phyloP scores from a whole-genome alignment of 2,797 vertebrate genomes.

The Sardinella longiceps region DNA sequence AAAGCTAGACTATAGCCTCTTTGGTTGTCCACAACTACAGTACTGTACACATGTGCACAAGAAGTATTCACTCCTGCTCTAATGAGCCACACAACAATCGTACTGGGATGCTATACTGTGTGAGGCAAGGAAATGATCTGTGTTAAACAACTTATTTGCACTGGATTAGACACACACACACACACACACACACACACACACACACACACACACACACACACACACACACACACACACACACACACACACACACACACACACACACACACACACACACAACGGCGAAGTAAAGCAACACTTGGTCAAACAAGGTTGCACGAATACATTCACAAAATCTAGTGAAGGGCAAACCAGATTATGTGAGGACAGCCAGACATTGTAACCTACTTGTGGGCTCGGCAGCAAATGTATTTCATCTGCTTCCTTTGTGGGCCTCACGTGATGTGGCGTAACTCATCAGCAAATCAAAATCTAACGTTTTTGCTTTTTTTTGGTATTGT shows the following conservation, averaged over 20 bases:
- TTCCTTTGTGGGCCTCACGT: constrained; percentile 18
- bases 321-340: background rate
- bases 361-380: background rate
- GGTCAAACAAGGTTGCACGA: background rate
- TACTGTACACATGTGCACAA: background rate
- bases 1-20: background rate
- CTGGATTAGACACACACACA: background rate
- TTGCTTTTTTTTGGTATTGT: constrained; percentile 51
- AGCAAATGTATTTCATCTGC: background rate
- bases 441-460: constrained; percentile 13
- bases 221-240: background rate
- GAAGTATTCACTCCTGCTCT: background rate
- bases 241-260: background rate
- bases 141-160: too few relatives aligned
- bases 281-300: background rate
- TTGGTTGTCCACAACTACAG: too few relatives aligned
- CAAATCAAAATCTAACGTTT: constrained; percentile 44
- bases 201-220: background rate
- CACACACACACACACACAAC: background rate
- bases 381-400: constrained; percentile 29
- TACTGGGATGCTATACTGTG: too few relatives aligned
- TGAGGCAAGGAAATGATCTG: background rate
- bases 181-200: background rate
- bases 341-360: background rate
- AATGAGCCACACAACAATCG: background rate